phyloP scores from a whole-genome alignment of 2,113 vertebrate species.

The Zosterops pallidus region DNA sequence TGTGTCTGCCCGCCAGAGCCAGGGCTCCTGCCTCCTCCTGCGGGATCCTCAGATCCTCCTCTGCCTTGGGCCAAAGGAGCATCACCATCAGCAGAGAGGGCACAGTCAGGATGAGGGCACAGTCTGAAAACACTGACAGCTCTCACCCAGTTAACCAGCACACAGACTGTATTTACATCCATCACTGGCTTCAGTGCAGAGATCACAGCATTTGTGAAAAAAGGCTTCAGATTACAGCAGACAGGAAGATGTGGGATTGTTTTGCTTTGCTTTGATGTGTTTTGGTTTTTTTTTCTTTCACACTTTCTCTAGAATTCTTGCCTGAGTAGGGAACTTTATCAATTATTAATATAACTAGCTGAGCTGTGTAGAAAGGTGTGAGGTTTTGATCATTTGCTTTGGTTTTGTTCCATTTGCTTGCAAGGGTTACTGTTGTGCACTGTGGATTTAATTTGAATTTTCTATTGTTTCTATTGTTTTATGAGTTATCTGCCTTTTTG shows the following conservation, averaged over 20 bases:
- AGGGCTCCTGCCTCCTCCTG: not conserved
- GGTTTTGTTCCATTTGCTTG: not conserved
- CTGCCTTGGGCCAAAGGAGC: not conserved
- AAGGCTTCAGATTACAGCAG: not conserved
- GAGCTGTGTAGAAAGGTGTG: not conserved
- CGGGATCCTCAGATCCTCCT: not conserved
- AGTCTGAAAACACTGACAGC: not conserved
- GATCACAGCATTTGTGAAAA: not conserved
- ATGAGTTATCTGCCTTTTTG: not conserved
- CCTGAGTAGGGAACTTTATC: not conserved
- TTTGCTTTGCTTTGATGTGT: not conserved
- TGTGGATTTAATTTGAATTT: not conserved
- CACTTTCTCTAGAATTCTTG: not conserved
- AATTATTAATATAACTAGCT: not conserved
- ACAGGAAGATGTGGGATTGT: not conserved
- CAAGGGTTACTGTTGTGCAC: not conserved
- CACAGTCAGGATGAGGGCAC: not conserved
- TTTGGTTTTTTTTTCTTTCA: not conserved
- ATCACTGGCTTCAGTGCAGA: not conserved
- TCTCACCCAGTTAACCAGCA: not conserved
- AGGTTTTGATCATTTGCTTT: not conserved
- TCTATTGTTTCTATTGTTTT: not conserved
- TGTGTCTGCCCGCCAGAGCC: accelerated
- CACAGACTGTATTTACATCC: not conserved
- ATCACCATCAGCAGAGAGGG: not conserved